These are phyloP conservation scores for Neocrepidodera transversa DNA, from an alignment of 2,888 invertebrate species.

Conservation along the genomic window DNA sequence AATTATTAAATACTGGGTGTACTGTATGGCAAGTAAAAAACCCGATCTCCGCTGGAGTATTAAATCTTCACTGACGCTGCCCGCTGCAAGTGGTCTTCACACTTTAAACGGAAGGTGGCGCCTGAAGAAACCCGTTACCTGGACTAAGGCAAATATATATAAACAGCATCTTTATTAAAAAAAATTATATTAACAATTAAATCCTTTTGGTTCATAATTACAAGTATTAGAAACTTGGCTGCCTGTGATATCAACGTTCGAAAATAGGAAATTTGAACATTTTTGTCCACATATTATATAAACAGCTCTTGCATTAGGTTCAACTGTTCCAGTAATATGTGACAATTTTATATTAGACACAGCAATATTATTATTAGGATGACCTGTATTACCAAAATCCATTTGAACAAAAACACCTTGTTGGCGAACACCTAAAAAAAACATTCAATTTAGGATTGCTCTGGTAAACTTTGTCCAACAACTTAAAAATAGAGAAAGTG, in stretches of 20 bases:
- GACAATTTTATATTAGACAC: neutral
- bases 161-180: too few relatives aligned
- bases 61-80: too few relatives aligned
- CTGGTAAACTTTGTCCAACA: too few relatives aligned
- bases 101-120: too few relatives aligned
- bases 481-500: too few relatives aligned
- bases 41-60: too few relatives aligned
- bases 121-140: too few relatives aligned
- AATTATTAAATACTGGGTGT: too few relatives aligned
- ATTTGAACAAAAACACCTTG: slow-evolving; percentile 19
- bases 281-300: slow-evolving; percentile 10
- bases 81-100: too few relatives aligned
- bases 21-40: too few relatives aligned
- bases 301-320: neutral
- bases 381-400: slow-evolving; percentile 13
- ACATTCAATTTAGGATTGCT: too few relatives aligned
- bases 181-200: slow-evolving; percentile 4
- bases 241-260: neutral
- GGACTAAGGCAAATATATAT: too few relatives aligned
- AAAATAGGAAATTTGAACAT: slow-evolving; percentile 4
- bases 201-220: slow-evolving; percentile 11
- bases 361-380: slow-evolving; percentile 19
- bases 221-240: slow-evolving; percentile 9
- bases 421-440: slow-evolving; percentile 11
- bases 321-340: slow-evolving; percentile 3